Evolutionary conservation across 2,113 vertebrate species (phyloP), one percentile per base, ranked within the genome.

Genomic region (Alces alces): DNA sequence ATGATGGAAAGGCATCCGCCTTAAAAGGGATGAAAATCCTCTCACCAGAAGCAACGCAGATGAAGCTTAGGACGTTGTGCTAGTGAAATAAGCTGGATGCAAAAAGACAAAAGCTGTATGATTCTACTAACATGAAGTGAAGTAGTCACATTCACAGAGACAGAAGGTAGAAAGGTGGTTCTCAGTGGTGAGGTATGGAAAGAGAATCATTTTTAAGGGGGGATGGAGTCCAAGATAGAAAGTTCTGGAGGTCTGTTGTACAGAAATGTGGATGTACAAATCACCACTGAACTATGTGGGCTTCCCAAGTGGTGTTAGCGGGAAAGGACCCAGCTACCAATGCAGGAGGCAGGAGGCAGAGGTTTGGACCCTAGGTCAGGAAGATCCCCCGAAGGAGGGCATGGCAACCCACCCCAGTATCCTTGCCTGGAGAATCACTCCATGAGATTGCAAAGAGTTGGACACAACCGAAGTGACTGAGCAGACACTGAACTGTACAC

Each of bases 21-120:
- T 39, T 39, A 70, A 70, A 70, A 36, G 19, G 19, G 19, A 21
- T 12, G 9, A 21, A 39, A 36, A 23, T 21, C 19, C 19, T 70
- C 19, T 23, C 19, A 39, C 66, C 17, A 39, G 66, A 36, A 1
- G 9, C n/a, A 39, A 6, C 2, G 0, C n/a, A 23, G n/a, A 39
- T 5, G 17, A 21, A 11, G n/a, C n/a, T 36, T 21, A 70, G 64
- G 17, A 36, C n/a, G 1, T 1, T 12, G n/a, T 39, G n/a, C n/a
- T 10, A 12, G 19, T 23, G n/a, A 70, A 70, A 70, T 23, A 2
- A 70, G 66, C 66, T 1, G 0, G 19, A 36, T 5, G 0, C 66
- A 70, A 23, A 70, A 12, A 70, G 66, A 70, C 2, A 36, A 23
- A 70, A 6, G 64, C n/a, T 70, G 66, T 12, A 39, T 21, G 66